Evolutionary conservation across 2,888 invertebrate species (phyloP).

Genomic region (Erynnis tages): DNA sequence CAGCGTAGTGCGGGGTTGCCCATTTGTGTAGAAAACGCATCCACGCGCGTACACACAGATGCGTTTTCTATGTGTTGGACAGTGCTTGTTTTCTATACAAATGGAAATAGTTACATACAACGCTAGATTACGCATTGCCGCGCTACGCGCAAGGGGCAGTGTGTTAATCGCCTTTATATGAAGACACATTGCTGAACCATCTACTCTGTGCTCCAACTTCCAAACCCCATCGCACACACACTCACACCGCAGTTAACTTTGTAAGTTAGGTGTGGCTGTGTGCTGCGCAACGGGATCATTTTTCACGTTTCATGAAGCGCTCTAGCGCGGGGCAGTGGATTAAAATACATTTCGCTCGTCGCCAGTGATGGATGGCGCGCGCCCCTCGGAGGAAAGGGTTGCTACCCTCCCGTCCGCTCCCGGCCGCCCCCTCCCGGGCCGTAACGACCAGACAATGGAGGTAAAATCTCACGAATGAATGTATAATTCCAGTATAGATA

Average conservation of each 20-base stretch:
- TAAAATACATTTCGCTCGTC: slow-evolving; percentile 79
- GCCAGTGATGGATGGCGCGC: slow-evolving; percentile 68
- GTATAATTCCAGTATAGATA: slow-evolving; percentile 41
- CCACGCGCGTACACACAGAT: too few relatives aligned
- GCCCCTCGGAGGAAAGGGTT: slow-evolving; percentile 61
- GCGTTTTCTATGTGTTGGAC: too few relatives aligned
- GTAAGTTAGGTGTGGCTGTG: slow-evolving; percentile 29
- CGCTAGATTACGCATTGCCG: too few relatives aligned
- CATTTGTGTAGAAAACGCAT: too few relatives aligned
- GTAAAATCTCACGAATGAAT: slow-evolving; percentile 49
- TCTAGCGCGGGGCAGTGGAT: slow-evolving; percentile 71
- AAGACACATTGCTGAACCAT: too few relatives aligned
- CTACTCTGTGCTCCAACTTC: slow-evolving; percentile 35
- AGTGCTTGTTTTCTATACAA: too few relatives aligned
- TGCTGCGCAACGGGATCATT: slow-evolving; percentile 63
- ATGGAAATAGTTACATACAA: too few relatives aligned
- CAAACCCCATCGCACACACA: slow-evolving; percentile 35
- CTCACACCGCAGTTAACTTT: slow-evolving; percentile 30
- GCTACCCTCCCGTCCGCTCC: slow-evolving; percentile 40
- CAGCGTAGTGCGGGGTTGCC: too few relatives aligned
- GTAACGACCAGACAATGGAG: slow-evolving; percentile 46
- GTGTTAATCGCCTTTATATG: too few relatives aligned
- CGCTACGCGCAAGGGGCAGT: too few relatives aligned
- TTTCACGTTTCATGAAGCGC: slow-evolving; percentile 80
- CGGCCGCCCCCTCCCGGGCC: slow-evolving; percentile 24